Conservation (phyloP, 2,888 invertebrate species). For the Autographa gamma region DNA sequence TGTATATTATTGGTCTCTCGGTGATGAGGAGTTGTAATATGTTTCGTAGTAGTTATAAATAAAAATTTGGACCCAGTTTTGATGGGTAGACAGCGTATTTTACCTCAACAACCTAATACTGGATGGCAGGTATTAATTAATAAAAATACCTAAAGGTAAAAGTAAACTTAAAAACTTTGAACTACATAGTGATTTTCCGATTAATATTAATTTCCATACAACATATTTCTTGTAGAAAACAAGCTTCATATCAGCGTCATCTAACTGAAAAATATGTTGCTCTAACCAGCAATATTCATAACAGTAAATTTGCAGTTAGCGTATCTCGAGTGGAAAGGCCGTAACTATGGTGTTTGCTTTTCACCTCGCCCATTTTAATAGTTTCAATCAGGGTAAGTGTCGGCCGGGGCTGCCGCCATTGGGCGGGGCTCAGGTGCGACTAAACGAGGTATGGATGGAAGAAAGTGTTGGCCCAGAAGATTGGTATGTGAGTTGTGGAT, state of each 20-base stretch:
- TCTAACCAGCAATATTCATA: constrained; percentile 23
- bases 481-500: too few relatives aligned
- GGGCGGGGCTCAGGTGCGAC: constrained; percentile 63
- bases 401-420: constrained; percentile 49
- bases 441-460: constrained; percentile 37
- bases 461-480: constrained; percentile 36
- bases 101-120: too few relatives aligned
- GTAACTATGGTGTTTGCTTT: constrained; percentile 63
- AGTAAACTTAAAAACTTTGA: too few relatives aligned
- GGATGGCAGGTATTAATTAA: too few relatives aligned
- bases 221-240: not conserved
- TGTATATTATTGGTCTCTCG: too few relatives aligned
- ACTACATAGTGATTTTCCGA: not conserved
- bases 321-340: constrained; percentile 43
- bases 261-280: constrained; percentile 4
- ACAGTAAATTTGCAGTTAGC: constrained; percentile 41
- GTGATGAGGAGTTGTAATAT: too few relatives aligned
- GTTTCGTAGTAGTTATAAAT: too few relatives aligned
- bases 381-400: constrained; percentile 67
- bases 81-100: too few relatives aligned
- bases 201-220: too few relatives aligned
- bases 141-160: too few relatives aligned
- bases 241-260: not conserved
- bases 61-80: too few relatives aligned
- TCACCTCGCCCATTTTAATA: constrained; percentile 65